phyloP scores from a whole-genome alignment of 2,888 invertebrate species.

The Anoplius nigerrimus region DNA sequence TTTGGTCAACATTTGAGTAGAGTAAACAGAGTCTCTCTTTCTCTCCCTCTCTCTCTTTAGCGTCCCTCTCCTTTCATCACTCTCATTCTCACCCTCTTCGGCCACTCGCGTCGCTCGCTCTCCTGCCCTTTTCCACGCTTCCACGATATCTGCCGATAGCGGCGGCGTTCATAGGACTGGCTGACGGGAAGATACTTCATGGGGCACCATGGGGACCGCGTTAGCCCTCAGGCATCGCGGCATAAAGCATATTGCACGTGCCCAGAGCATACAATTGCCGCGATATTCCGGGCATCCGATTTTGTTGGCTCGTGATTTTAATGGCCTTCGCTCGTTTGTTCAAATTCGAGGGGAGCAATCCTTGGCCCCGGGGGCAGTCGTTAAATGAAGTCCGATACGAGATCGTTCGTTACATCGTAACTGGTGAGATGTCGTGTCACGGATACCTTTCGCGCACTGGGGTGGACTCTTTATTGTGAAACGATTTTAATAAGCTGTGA shows the following conservation, averaged over 20 bases:
- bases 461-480: too few species aligned
- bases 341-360: slow-evolving; percentile 41
- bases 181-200: slow-evolving; percentile 42
- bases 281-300: slow-evolving; percentile 19
- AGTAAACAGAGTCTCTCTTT: slow-evolving; percentile 57
- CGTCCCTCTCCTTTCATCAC: not conserved
- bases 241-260: slow-evolving; percentile 61
- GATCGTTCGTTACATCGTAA: slow-evolving; percentile 32
- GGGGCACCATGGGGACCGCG: slow-evolving; percentile 43
- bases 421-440: too few species aligned
- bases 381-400: slow-evolving; percentile 44
- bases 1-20: slow-evolving; percentile 70
- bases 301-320: slow-evolving; percentile 47
- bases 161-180: slow-evolving; percentile 52
- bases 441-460: too few species aligned
- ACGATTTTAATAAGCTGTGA: too few species aligned
- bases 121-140: not conserved
- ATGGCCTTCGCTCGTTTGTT: slow-evolving; percentile 48
- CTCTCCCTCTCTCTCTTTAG: slow-evolving; percentile 13
- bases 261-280: slow-evolving; percentile 38
- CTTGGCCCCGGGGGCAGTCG: slow-evolving; percentile 30
- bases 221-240: slow-evolving; percentile 39
- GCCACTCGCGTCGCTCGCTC: too few species aligned
- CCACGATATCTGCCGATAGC: slow-evolving; percentile 44
- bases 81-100: not conserved